These are phyloP conservation scores for Numenius phaeopus DNA, from an alignment of 2,797 vertebrate species.

Conservation along the genomic window DNA sequence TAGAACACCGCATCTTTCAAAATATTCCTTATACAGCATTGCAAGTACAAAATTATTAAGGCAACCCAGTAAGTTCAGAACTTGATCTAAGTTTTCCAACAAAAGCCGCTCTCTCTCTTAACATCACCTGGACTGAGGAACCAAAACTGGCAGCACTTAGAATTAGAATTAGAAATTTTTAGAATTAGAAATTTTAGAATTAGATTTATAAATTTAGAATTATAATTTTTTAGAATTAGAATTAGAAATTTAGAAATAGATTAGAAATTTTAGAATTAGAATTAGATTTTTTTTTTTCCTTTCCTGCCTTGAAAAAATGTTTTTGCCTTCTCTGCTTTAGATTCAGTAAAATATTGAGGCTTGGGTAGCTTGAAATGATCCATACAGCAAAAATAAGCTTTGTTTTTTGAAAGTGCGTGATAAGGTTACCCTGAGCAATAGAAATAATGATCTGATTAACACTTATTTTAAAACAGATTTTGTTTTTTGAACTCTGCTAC, in stretches of 20 bases:
- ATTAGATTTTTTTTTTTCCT: background rate
- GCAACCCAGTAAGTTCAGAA: background rate
- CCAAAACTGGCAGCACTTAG: fast-evolving
- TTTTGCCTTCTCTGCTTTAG: background rate
- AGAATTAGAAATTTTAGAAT: background rate
- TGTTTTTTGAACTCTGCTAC: background rate
- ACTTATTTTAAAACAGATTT: background rate
- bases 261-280: background rate
- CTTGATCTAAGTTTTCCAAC: background rate
- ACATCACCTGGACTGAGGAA: background rate
- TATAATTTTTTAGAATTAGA: background rate
- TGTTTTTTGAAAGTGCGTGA: background rate
- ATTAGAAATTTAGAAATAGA: background rate
- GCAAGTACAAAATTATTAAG: background rate
- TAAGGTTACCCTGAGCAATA: background rate
- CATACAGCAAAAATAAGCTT: background rate
- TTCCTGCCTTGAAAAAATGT: background rate
- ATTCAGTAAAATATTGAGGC: background rate
- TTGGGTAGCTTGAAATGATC: background rate
- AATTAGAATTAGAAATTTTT: background rate
- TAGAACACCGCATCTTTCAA: background rate
- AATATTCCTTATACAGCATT: background rate
- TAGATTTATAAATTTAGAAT: background rate
- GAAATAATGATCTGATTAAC: background rate
- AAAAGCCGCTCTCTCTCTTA: background rate